Base-by-base conservation (phyloP, 2,888 invertebrate genomes). In the Oasisia sp. region DNA sequence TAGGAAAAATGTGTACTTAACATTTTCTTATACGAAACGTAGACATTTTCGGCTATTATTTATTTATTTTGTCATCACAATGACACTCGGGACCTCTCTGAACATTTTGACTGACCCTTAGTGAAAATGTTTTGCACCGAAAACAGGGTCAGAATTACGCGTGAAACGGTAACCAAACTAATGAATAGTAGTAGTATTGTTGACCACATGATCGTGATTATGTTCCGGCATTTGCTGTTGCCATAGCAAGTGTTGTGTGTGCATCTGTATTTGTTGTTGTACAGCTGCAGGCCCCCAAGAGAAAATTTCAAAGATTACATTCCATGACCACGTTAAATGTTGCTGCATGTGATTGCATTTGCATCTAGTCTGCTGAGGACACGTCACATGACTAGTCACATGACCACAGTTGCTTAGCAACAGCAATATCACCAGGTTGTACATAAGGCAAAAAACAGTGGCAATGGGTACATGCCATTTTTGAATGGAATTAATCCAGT, bases 321-420 rank as follows among this genome's bases (percentile, higher is more conserved):
- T 74, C 74, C 74, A 74, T 27, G 74, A n/a, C 74, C 74, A 74
- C 74, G 27, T 74, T n/a, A 74, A 74, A 27, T 74, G 74, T 19
- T 7, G 74, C 74, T n/a, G 74, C 74, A 27, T 19, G n/a, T n/a
- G 19, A 74, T 74, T 27, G 7, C n/a, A n/a, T 74, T 74, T 27
- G 7, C n/a, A n/a, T 74, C 74, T 74, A 74, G 74, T 74, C 74
- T 27, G 74, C 74, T 74, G 27, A 27, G 74, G 74, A 74, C 74
- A 74, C 74, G 74, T 74, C 74, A 74, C 74, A 74, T 74, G 74
- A 74, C 74, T 74, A 74, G 74, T 74, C 74, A 74, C 74, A 74
- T 74, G 74, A 74, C n/a, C 74, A 74, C 74, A 27, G 74, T 74
- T 74, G 74, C 74, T 74, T 19, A n/a, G 74, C 74, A 74, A 74